Evolutionary conservation across 1,140 invertebrate species (phyloP).

Genomic region (Diorhabda sublineata): DNA sequence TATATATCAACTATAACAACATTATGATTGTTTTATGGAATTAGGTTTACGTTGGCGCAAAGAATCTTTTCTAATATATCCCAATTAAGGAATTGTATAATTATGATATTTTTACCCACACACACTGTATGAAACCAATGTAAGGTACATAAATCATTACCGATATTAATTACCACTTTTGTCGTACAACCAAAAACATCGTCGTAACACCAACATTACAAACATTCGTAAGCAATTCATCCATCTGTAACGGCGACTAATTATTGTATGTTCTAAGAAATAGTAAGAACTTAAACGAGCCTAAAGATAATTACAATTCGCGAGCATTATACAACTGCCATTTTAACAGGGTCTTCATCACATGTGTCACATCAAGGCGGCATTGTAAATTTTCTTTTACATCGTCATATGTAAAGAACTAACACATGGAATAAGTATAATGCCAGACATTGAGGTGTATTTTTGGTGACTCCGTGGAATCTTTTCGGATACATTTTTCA

Average conservation of each 20-base stretch:
- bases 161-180: too few species aligned
- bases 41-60: too few species aligned
- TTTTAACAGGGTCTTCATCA: background rate
- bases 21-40: too few species aligned
- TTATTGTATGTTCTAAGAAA: background rate
- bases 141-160: too few species aligned
- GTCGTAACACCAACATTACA: background rate
- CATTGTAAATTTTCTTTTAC: slow-evolving; percentile 24
- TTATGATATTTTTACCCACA: too few species aligned
- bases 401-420: slow-evolving; percentile 20
- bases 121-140: too few species aligned
- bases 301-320: background rate
- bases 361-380: slow-evolving; percentile 27
- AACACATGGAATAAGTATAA: slow-evolving; percentile 27
- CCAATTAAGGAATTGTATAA: too few species aligned
- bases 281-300: background rate
- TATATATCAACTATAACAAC: too few species aligned
- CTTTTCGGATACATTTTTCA: background rate
- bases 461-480: slow-evolving; percentile 16
- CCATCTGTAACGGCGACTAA: background rate
- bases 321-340: background rate
- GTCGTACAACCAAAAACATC: background rate
- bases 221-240: background rate
- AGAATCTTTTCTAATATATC: too few species aligned
- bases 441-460: slow-evolving; percentile 27